These are phyloP conservation scores for Zele albiditarsus DNA, from an alignment of 2,888 invertebrate species.

Conservation along the genomic window DNA sequence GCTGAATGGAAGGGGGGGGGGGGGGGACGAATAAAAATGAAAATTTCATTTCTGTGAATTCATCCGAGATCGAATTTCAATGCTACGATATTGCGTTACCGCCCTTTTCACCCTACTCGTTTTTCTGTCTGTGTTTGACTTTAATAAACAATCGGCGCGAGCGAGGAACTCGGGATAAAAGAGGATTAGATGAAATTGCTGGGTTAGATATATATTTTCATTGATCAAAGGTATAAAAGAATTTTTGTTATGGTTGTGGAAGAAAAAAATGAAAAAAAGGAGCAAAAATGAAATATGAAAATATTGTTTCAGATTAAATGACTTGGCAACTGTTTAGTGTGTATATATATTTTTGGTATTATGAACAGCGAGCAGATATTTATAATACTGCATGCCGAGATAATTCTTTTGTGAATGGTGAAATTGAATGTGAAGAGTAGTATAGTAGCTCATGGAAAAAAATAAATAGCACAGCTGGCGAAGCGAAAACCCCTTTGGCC, in stretches of 20 bases:
- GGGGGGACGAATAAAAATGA: background rate
- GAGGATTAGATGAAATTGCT: too few species aligned
- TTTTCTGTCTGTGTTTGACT: slow-evolving; percentile 41
- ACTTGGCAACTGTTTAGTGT: slow-evolving; percentile 22
- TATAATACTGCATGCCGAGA: slow-evolving; percentile 32
- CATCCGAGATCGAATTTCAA: slow-evolving; percentile 42
- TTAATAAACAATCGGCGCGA: slow-evolving; percentile 36
- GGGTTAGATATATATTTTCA: too few species aligned
- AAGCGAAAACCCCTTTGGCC: background rate
- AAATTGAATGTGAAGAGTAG: slow-evolving; percentile 44
- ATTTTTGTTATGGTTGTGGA: background rate
- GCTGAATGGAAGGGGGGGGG: too few species aligned
- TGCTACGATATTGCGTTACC: slow-evolving; percentile 44
- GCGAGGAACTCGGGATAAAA: background rate
- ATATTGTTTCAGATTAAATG: slow-evolving; percentile 43
- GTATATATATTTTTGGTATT: background rate
- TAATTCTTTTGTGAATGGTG: slow-evolving; percentile 40
- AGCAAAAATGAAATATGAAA: slow-evolving; percentile 26
- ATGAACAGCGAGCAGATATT: background rate
- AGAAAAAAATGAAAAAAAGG: slow-evolving; percentile 31
- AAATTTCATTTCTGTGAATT: slow-evolving; percentile 5
- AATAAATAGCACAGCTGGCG: background rate
- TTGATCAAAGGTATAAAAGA: too few species aligned
- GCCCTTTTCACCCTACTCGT: background rate
- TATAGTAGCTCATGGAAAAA: slow-evolving; percentile 3